Conservation (phyloP, 2,888 invertebrate species). For the Malthinus seriepunctatus region DNA sequence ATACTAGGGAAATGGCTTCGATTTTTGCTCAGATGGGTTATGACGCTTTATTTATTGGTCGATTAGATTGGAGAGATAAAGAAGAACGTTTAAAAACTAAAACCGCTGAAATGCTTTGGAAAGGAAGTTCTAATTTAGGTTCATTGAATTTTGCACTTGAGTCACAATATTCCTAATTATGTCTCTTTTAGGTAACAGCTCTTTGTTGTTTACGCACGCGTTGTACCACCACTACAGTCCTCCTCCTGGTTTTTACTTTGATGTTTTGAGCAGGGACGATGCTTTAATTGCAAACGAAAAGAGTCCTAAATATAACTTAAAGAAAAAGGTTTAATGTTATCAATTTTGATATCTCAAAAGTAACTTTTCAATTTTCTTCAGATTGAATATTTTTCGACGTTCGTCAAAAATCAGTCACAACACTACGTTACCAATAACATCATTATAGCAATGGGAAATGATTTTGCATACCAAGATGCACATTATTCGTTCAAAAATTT, state of each 20-base stretch:
- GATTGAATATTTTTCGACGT: constrained; percentile 59
- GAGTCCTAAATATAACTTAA: constrained; percentile 61
- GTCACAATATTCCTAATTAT: constrained; percentile 19
- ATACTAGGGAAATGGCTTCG: constrained; percentile 71
- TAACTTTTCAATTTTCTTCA: not conserved
- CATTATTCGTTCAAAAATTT: constrained; percentile 82
- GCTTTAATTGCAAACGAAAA: constrained; percentile 61
- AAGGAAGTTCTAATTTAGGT: constrained; percentile 59
- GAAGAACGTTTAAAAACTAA: constrained; percentile 59
- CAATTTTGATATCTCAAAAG: not conserved
- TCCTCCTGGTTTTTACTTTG: constrained; percentile 66
- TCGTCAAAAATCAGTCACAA: constrained; percentile 60
- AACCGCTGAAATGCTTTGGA: constrained; percentile 73
- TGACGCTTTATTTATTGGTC: constrained; percentile 72
- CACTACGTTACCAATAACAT: constrained; percentile 72
- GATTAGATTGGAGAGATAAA: constrained; percentile 71
- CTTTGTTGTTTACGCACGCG: constrained; percentile 63
- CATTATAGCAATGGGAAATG: constrained; percentile 89
- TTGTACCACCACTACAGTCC: constrained; percentile 60
- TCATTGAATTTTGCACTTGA: too few relatives aligned
- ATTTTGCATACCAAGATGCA: constrained; percentile 84
- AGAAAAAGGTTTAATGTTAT: constrained; percentile 34
- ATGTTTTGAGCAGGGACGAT: constrained; percentile 59
- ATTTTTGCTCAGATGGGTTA: constrained; percentile 68
- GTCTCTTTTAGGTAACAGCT: constrained; percentile 39